A percentile compares a stretch with the other conserved stretches of the same genome.
Conservation (phyloP, 2,797 vertebrate species). For the Alca torda region DNA sequence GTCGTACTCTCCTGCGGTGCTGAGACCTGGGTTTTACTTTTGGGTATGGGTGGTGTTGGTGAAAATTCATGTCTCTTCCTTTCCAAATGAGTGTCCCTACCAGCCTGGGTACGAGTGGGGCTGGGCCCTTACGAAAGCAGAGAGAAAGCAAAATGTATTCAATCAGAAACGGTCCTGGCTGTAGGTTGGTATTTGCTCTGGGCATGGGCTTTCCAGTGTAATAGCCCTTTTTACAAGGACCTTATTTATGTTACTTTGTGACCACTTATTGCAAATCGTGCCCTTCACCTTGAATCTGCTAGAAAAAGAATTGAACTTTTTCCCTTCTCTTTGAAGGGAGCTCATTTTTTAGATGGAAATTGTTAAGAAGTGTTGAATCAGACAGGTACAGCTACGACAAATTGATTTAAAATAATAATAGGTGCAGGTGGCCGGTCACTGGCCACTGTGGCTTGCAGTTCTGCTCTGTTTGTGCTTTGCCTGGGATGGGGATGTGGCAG, state of each 20-base stretch:
- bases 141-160: neutral
- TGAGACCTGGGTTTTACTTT: neutral
- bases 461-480: neutral
- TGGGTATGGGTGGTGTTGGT: neutral
- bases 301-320: neutral
- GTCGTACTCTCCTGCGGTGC: neutral
- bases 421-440: neutral
- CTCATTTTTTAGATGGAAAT: neutral
- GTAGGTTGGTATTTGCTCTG: neutral
- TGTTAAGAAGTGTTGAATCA: neutral
- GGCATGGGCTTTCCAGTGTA: neutral
- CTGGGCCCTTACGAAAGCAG: neutral
- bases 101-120: neutral
- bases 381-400: neutral
- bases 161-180: neutral
- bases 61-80: neutral
- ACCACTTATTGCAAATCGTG: neutral
- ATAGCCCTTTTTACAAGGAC: neutral
- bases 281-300: neutral
- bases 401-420: neutral
- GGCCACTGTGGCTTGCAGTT: neutral
- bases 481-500: neutral
- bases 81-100: accelerated
- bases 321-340: neutral
- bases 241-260: neutral